These are phyloP conservation scores for Gryllus bimaculatus DNA, from an alignment of 1,140 invertebrate genomes.

Conservation along the genomic window DNA sequence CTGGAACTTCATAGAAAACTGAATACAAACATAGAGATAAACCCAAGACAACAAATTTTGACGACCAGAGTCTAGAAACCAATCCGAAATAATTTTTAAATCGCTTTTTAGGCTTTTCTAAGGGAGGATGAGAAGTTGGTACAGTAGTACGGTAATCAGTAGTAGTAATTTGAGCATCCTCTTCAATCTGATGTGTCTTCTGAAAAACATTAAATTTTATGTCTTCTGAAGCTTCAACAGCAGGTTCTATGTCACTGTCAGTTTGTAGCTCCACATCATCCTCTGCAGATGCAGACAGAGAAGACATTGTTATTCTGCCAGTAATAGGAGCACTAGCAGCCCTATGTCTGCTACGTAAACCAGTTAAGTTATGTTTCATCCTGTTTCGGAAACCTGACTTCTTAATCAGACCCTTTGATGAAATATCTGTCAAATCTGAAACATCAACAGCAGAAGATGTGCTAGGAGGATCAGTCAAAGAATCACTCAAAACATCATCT, in stretches of 20 bases:
- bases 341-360: neutral
- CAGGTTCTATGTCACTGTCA: slow-evolving; percentile 42
- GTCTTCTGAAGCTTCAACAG: slow-evolving; percentile 41
- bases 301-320: neutral
- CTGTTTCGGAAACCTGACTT: neutral
- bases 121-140: slow-evolving; percentile 1
- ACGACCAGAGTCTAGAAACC: neutral
- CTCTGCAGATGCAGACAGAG: neutral
- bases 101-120: neutral
- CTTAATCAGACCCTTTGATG: neutral
- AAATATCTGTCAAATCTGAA: neutral
- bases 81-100: neutral
- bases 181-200: neutral
- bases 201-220: slow-evolving; percentile 12
- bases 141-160: slow-evolving; percentile 14
- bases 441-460: neutral
- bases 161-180: slow-evolving; percentile 8
- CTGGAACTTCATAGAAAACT: neutral
- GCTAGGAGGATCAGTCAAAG: neutral
- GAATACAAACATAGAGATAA: neutral
- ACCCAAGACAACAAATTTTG: neutral
- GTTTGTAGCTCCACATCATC: neutral
- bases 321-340: neutral
- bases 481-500: neutral
- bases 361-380: neutral